Evolutionary conservation across 1,140 invertebrate genomes (phyloP).

Genomic region (Zaprionus africanus): DNA sequence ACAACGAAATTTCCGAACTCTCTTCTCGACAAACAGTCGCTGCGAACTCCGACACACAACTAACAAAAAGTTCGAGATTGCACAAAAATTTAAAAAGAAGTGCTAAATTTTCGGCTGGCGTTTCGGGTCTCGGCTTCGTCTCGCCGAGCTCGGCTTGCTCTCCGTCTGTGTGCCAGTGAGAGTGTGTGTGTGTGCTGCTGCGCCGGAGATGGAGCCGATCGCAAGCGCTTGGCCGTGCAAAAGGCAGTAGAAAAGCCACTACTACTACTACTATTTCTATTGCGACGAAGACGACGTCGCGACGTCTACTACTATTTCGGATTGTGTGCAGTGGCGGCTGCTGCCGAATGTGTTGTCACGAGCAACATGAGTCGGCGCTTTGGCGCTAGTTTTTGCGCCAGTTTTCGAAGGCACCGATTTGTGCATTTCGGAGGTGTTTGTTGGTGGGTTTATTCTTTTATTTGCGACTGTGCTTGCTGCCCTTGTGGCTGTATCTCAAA

Average conservation of each 20-base stretch:
- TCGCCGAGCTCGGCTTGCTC: conserved; percentile 58
- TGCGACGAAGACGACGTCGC: not conserved
- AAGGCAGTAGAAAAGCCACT: conserved; percentile 51
- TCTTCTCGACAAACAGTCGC: conserved; percentile 49
- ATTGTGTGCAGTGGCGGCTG: conserved; percentile 2
- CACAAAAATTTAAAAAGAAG: conserved; percentile 84
- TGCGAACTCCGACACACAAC: conserved; percentile 80
- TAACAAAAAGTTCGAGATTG: conserved; percentile 80
- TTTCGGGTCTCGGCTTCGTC: conserved; percentile 60
- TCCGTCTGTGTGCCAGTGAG: conserved; percentile 6
- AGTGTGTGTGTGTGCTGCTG: conserved; percentile 23
- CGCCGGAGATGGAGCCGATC: conserved; percentile 53
- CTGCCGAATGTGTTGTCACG: conserved; percentile 25
- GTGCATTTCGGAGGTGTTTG: conserved; percentile 19
- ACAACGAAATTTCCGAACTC: not conserved
- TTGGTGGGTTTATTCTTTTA: conserved; percentile 9
- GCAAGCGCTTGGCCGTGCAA: conserved; percentile 18
- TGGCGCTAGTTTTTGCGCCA: conserved; percentile 23
- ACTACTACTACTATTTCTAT: conserved; percentile 7
- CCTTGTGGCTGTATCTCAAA: conserved; percentile 48
- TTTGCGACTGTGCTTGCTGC: conserved; percentile 45
- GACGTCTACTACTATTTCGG: conserved; percentile 1
- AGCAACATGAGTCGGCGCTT: conserved; percentile 43
- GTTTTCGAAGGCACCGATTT: conserved; percentile 21
- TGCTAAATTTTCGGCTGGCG: conserved; percentile 73